phyloP scores from a whole-genome alignment of 2,888 invertebrate species.

The Uropetala carovei region DNA sequence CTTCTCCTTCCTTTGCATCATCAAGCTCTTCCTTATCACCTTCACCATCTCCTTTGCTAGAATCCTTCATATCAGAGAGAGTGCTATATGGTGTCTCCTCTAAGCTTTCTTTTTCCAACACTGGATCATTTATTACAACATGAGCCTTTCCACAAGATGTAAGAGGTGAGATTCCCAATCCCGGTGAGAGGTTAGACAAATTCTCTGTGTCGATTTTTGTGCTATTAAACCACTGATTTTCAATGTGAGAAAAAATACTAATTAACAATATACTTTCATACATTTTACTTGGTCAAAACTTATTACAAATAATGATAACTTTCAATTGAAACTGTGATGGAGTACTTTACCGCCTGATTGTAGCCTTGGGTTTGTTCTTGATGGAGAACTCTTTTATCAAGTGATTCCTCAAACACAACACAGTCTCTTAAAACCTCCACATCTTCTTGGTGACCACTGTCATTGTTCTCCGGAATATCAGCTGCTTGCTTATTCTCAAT shows the following conservation, averaged over 20 bases:
- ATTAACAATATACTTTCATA: not conserved
- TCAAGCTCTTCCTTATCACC: not conserved
- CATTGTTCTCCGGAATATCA: not conserved
- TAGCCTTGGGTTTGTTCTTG: too few relatives aligned
- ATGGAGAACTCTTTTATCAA: not conserved
- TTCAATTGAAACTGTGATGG: too few relatives aligned
- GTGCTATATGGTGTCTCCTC: not conserved
- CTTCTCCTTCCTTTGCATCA: not conserved
- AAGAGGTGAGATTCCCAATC: conserved; percentile 1
- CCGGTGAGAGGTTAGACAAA: not conserved
- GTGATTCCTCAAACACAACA: not conserved
- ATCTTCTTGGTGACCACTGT: not conserved
- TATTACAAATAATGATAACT: too few relatives aligned
- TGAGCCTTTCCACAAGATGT: not conserved
- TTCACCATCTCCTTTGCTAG: not conserved
- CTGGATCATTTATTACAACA: not conserved
- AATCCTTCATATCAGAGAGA: not conserved
- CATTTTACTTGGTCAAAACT: too few relatives aligned
- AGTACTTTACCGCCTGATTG: not conserved
- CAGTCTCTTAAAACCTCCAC: conserved; percentile 33
- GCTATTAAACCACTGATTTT: conserved; percentile 16
- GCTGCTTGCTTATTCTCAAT: too few relatives aligned
- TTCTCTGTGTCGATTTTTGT: conserved; percentile 5
- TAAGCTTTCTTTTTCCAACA: not conserved
- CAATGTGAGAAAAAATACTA: not conserved